Conservation (phyloP, 2,797 vertebrate species). For the Arremon aurantiirostris region DNA sequence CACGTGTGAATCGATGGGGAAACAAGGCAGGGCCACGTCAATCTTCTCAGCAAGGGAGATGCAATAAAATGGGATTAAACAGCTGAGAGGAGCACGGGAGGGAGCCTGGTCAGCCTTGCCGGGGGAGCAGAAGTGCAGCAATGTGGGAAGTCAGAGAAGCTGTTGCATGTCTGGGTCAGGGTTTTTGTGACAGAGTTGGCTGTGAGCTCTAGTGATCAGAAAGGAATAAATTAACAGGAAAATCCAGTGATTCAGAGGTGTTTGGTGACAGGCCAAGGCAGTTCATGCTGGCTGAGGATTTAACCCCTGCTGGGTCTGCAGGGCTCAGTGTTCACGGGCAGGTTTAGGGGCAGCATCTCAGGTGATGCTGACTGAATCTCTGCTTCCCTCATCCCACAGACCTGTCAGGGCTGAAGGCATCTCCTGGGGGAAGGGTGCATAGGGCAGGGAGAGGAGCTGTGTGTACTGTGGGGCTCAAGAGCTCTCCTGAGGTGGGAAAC, state of each 20-base stretch:
- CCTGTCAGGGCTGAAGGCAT: background rate
- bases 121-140: background rate
- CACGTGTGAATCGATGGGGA: background rate
- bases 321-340: background rate
- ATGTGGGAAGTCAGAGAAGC: background rate
- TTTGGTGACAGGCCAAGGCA: background rate
- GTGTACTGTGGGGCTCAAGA: background rate
- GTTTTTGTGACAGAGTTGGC: background rate
- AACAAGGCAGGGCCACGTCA: background rate
- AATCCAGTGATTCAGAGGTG: constrained; percentile 19
- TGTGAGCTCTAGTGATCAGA: constrained; percentile 22
- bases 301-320: background rate
- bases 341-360: background rate
- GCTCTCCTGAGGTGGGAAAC: background rate
- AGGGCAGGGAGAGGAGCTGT: background rate
- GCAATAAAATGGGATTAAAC: background rate
- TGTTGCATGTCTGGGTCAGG: background rate
- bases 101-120: background rate
- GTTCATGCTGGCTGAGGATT: background rate
- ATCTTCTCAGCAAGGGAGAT: background rate
- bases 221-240: constrained; percentile 7
- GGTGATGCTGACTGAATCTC: background rate
- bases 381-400: background rate
- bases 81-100: background rate
- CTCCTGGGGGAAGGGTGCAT: background rate